Conservation (phyloP, 2,888 invertebrate species). For the Lasius fuliginosus region DNA sequence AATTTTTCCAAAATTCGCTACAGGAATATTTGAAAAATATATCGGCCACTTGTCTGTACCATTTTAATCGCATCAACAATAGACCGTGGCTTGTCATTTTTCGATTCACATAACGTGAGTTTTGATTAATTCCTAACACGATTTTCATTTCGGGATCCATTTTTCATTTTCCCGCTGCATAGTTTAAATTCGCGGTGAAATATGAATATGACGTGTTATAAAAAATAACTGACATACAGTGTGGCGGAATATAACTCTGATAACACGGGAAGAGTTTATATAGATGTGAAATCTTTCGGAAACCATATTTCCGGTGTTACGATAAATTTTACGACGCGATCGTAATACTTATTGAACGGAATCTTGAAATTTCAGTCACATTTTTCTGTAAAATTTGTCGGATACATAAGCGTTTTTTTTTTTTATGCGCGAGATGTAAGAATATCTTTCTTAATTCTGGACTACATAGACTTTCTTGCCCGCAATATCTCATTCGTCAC, state of each 20-base stretch:
- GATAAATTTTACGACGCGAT: neutral
- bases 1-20: neutral
- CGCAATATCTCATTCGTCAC: constrained; percentile 11
- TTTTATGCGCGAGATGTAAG: neutral
- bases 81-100: constrained; percentile 60
- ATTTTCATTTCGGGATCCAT: constrained; percentile 47
- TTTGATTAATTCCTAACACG: constrained; percentile 67
- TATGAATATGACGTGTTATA: constrained; percentile 27
- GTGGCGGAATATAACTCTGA: neutral
- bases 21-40: neutral
- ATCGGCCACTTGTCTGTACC: constrained; percentile 4
- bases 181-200: constrained; percentile 11
- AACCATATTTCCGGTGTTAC: neutral
- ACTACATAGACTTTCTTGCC: neutral
- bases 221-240: constrained; percentile 21
- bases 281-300: neutral
- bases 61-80: constrained; percentile 31
- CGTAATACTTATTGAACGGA: neutral
- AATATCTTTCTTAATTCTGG: neutral
- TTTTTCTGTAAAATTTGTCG: neutral
- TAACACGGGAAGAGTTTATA: neutral
- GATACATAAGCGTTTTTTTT: neutral
- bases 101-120: constrained; percentile 62
- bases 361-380: neutral
- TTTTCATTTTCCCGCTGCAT: constrained; percentile 42